phyloP scores from a whole-genome alignment of 2,113 vertebrate genomes.

The Cochlearius cochlearius region DNA sequence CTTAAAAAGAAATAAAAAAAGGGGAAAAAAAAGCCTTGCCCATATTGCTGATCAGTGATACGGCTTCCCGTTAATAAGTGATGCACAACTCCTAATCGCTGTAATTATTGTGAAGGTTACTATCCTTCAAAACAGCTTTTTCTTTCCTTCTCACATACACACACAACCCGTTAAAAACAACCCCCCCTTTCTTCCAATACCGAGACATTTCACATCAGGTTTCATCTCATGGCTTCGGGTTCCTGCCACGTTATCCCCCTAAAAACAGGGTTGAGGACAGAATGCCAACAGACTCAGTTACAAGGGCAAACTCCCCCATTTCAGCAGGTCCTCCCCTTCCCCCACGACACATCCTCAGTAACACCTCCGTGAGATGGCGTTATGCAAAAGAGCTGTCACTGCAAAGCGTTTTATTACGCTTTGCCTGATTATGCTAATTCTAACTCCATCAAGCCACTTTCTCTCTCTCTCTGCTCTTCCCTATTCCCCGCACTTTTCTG shows the following conservation, averaged over 20 bases:
- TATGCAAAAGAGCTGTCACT: neutral
- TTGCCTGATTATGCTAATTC: conserved; percentile 30
- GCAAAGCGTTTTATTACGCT: neutral
- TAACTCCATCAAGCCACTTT: neutral
- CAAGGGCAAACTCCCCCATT: neutral
- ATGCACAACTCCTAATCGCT: neutral
- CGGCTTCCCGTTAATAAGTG: neutral
- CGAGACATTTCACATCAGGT: neutral
- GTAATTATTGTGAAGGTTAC: too few relatives aligned
- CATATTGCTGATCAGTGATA: neutral
- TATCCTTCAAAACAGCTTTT: neutral
- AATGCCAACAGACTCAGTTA: neutral
- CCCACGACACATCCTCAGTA: neutral
- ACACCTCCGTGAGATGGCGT: neutral
- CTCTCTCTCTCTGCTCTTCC: neutral
- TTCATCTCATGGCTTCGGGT: neutral
- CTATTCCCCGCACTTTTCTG: neutral
- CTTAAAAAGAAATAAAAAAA: neutral
- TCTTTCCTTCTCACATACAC: neutral
- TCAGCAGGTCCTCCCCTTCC: neutral
- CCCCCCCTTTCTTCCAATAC: neutral
- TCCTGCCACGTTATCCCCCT: neutral
- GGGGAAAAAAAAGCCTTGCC: neutral
- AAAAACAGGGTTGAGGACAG: neutral
- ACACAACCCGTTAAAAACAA: neutral